These are phyloP conservation scores for Blennius ocellaris DNA, from an alignment of 2,113 vertebrate species.

Conservation along the genomic window DNA sequence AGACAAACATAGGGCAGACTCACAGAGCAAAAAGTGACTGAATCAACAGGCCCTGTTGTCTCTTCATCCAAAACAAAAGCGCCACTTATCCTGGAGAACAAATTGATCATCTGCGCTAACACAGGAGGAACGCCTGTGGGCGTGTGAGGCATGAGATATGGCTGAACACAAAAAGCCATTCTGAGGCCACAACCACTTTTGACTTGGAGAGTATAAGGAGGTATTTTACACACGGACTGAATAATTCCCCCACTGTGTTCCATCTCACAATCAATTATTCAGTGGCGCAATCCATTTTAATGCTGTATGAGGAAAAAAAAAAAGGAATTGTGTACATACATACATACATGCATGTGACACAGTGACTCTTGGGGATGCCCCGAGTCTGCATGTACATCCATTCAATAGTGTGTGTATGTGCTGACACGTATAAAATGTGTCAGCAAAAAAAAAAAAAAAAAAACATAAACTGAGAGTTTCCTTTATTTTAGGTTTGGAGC, in stretches of 20 bases:
- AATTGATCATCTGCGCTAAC: slow-evolving; percentile 3
- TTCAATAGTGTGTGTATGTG: background rate
- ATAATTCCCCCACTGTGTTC: slow-evolving; percentile 41
- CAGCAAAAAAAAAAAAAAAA: slow-evolving; percentile 40
- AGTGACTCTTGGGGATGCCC: slow-evolving; percentile 27
- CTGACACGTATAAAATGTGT: slow-evolving; percentile 26
- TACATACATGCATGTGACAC: slow-evolving; percentile 70
- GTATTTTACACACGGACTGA: slow-evolving; percentile 50
- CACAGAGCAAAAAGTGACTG: slow-evolving; percentile 5
- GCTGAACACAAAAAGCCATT: slow-evolving; percentile 9
- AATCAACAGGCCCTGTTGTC: slow-evolving; percentile 16
- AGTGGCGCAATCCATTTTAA: slow-evolving; percentile 64
- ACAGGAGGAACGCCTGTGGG: slow-evolving; percentile 10
- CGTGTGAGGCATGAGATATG: background rate
- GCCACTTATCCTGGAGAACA: background rate
- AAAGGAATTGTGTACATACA: slow-evolving; percentile 60
- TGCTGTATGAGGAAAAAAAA: slow-evolving; percentile 28
- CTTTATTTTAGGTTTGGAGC: slow-evolving; percentile 37
- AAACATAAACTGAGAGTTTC: background rate
- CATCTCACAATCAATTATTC: slow-evolving; percentile 74
- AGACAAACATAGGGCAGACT: slow-evolving; percentile 19
- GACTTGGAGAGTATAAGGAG: background rate
- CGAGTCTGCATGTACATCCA: slow-evolving; percentile 22
- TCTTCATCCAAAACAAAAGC: slow-evolving; percentile 3
- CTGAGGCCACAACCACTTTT: background rate